phyloP scores from a whole-genome alignment of 2,888 invertebrate species.

The Hirtodrosophila cameraria region DNA sequence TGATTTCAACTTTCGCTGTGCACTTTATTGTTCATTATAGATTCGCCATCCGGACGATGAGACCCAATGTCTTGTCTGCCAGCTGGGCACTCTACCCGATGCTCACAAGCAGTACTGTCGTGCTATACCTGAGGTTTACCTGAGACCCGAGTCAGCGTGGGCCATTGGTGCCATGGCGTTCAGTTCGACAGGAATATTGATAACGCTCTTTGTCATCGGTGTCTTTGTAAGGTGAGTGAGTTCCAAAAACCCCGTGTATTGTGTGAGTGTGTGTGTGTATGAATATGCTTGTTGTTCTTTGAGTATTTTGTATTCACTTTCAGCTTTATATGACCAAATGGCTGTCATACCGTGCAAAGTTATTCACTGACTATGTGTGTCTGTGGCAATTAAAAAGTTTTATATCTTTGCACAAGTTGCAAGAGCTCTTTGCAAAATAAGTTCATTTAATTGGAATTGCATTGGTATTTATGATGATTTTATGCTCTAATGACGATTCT shows the following conservation, averaged over 20 bases:
- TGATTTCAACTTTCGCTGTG: neutral
- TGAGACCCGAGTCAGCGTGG: conserved; percentile 93
- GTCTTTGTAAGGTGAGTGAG: conserved; percentile 88
- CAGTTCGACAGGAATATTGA: conserved; percentile 92
- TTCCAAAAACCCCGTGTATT: too few species aligned
- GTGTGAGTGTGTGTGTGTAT: neutral
- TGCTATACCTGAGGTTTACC: conserved; percentile 92
- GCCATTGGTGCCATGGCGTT: conserved; percentile 97
- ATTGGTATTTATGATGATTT: neutral
- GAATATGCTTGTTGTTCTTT: neutral
- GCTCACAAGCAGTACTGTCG: conserved; percentile 89
- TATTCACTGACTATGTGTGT: neutral
- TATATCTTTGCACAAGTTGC: conserved; percentile 17
- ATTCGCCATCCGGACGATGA: conserved; percentile 92
- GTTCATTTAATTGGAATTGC: conserved; percentile 36
- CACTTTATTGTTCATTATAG: conserved; percentile 84
- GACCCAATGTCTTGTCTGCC: conserved; percentile 93
- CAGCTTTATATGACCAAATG: neutral
- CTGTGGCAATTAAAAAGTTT: conserved; percentile 46
- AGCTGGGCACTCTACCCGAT: conserved; percentile 93
- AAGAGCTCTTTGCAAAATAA: neutral
- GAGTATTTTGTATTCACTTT: neutral
- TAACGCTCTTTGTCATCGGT: conserved; percentile 91
- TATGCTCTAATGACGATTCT: neutral
- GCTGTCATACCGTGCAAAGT: neutral